Evolutionary conservation across 2,113 vertebrate genomes (phyloP), one percentile per base, ranked within the genome.

Genomic region (Platysternon megacephalum): DNA sequence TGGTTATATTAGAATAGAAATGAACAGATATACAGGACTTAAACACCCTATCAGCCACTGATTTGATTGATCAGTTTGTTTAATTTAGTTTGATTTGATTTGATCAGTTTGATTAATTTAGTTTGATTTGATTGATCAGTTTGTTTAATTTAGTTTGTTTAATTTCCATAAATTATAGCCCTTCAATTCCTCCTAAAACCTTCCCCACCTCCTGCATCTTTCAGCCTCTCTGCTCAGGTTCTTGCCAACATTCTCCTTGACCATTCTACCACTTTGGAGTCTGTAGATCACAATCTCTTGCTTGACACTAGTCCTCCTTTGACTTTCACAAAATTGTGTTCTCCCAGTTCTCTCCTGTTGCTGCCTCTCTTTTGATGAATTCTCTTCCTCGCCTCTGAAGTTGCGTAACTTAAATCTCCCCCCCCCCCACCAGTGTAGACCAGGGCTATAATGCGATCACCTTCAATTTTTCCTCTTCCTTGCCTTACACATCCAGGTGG

Each of bases 51-150:
- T 68, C 4, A 17, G 0, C 0, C 79, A 10, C 48, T 74, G 61
- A 1, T 19, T 78, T 22, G 6, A 19, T 2, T 1, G n/a, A n/a
- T n/a, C n/a, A 0, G 6, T 48, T 5, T 39, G 8, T 46, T 78
- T 78, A 78, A 44, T 29, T 44, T 13, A n/a, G n/a, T n/a, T n/a
- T n/a, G n/a, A n/a, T n/a, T n/a, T n/a, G n/a, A n/a, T n/a, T n/a
- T n/a, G n/a, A n/a, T n/a, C n/a, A n/a, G n/a, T n/a, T n/a, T n/a
- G n/a, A n/a, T n/a, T n/a, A n/a, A n/a, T n/a, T n/a, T n/a, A n/a
- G n/a, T n/a, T n/a, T n/a, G n/a, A n/a, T n/a, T n/a, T n/a, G n/a
- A n/a, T n/a, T n/a, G n/a, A n/a, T n/a, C n/a, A n/a, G n/a, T n/a
- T n/a, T n/a, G n/a, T n/a, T n/a, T n/a, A n/a, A n/a, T n/a, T n/a